Conservation (phyloP, 2,888 invertebrate species). For the Cactoblastis cactorum region DNA sequence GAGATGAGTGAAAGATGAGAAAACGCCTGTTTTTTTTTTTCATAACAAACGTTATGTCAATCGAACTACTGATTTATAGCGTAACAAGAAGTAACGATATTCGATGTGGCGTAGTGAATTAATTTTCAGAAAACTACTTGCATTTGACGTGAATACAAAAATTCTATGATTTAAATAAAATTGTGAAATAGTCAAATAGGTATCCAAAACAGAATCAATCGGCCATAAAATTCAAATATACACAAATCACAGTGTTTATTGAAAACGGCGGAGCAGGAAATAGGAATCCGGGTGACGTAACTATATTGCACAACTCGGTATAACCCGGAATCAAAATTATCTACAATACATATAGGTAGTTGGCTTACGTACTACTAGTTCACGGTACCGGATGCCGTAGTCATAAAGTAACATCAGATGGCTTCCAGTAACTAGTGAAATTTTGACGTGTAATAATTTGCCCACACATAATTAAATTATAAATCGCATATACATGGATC, state of each 20-base stretch:
- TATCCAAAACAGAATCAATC: conserved; percentile 8
- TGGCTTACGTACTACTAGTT: too few species aligned
- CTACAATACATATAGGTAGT: not conserved
- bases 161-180: not conserved
- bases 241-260: conserved; percentile 33
- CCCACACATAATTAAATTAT: too few species aligned
- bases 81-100: not conserved
- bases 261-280: conserved; percentile 33
- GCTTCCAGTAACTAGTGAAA: too few species aligned
- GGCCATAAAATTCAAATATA: conserved; percentile 24
- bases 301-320: conserved; percentile 14
- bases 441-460: too few species aligned
- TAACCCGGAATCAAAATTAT: not conserved
- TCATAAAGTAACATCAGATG: too few species aligned
- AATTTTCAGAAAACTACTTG: not conserved
- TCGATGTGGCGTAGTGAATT: not conserved
- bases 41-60: too few species aligned
- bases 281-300: conserved; percentile 25
- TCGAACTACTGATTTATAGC: too few species aligned
- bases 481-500: too few species aligned
- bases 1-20: too few species aligned
- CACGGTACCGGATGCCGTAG: too few species aligned
- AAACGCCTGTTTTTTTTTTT: too few species aligned
- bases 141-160: not conserved
- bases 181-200: not conserved